Conservation (phyloP, 1,140 invertebrate species). For the Tetranychus urticae region DNA sequence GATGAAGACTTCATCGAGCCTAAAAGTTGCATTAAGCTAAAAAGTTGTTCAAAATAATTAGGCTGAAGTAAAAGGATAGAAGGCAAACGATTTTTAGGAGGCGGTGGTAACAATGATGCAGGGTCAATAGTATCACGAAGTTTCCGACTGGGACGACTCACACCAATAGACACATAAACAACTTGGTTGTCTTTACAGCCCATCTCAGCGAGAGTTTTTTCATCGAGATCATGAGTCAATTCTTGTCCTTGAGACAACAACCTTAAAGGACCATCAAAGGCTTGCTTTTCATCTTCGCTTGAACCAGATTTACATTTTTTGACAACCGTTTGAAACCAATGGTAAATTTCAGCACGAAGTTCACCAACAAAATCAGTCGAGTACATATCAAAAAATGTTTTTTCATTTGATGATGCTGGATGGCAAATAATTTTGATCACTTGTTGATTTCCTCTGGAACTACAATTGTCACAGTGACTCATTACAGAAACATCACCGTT, state of each 20-base stretch:
- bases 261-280: conserved; percentile 2
- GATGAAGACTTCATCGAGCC: conserved; percentile 29
- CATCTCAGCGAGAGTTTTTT: conserved; percentile 62
- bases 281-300: neutral
- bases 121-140: conserved; percentile 17
- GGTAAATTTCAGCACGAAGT: conserved; percentile 68
- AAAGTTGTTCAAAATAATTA: conserved; percentile 67
- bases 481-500: conserved; percentile 43
- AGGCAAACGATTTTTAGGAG: conserved; percentile 52
- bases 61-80: conserved; percentile 56
- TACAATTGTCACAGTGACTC: conserved; percentile 32
- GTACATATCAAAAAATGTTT: conserved; percentile 42
- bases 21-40: conserved; percentile 63
- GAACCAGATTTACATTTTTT: neutral
- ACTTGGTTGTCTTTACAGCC: conserved; percentile 58
- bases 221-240: conserved; percentile 71
- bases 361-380: conserved; percentile 65
- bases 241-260: conserved; percentile 37
- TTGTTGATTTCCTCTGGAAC: conserved; percentile 29
- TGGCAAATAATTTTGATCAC: conserved; percentile 48
- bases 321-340: conserved; percentile 47
- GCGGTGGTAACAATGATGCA: conserved; percentile 25
- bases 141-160: conserved; percentile 39
- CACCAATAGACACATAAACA: conserved; percentile 67
- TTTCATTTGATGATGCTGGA: conserved; percentile 47